Percentiles rank a stretch among this genome's conserved stretches.
phyloP scores from a whole-genome alignment of 2,113 vertebrate genomes.

The Myanophis thanlyinensis region DNA sequence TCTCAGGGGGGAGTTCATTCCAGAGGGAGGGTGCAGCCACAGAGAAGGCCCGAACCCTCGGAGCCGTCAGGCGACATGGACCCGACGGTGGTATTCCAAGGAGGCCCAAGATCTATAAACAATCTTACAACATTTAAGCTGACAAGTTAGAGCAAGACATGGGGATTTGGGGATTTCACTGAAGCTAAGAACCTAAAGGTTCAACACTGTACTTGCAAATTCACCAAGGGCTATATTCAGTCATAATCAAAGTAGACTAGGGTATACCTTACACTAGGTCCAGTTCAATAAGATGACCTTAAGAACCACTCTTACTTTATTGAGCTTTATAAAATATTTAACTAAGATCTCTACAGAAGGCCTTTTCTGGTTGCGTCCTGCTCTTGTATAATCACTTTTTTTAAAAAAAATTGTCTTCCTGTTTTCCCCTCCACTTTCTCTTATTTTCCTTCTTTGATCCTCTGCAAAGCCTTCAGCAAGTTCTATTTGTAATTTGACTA shows the following conservation, averaged over 20 bases:
- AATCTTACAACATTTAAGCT: neutral
- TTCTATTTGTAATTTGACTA: neutral
- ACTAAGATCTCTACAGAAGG: neutral
- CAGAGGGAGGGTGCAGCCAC: too few species aligned
- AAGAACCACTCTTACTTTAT: neutral
- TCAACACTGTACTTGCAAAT: neutral
- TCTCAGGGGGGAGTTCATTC: too few species aligned
- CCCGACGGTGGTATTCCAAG: too few species aligned
- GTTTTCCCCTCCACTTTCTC: neutral
- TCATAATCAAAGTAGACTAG: neutral
- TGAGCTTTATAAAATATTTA: neutral
- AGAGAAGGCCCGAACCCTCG: too few species aligned
- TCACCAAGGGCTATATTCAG: neutral
- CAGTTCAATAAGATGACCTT: neutral
- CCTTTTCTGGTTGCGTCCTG: neutral
- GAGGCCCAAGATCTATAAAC: neutral
- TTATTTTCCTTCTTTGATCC: neutral
- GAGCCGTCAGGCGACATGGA: too few species aligned
- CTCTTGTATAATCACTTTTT: neutral
- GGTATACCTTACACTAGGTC: neutral
- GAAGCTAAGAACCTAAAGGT: neutral
- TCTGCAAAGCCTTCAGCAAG: neutral
- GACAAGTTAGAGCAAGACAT: neutral
- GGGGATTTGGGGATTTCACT: neutral
- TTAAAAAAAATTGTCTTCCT: neutral